Evolutionary conservation across 2,113 vertebrate species (phyloP), one percentile per base, ranked within the genome.

Genomic region (Pedionomus torquatus): DNA sequence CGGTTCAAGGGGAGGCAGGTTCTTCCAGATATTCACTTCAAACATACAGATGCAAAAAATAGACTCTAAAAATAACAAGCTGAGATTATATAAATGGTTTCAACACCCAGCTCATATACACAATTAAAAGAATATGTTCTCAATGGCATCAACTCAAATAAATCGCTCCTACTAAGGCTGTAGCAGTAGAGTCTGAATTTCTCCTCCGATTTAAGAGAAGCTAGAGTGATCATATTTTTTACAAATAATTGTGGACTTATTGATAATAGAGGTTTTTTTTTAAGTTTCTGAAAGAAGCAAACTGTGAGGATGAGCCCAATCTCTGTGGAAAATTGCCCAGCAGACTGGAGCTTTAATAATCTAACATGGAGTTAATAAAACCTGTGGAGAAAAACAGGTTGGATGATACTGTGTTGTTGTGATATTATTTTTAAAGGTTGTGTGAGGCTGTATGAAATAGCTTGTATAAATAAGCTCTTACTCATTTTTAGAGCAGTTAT

Each of bases 71-170:
- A 93, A 76, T 76, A 48, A 87, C 24, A 92, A 83, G 77, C 41
- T 48, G 64, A 83, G 30, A 88, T 84, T 87, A 65, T 68, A 93
- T 41, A 92, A 96, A 87, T 43, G 90, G 77, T 88, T 93, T 83
- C 37, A 92, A 90, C 31, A 52, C 16, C 24, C 61, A 64, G 18
- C 31, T 78, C 43, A 86, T 41, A 52, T 21, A 46, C 13, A 23
- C 54, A 93, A 70, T 79, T 83, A 86, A 91, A 94, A 90, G 51
- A 80, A n/a, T 77, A 93, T 54, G 60, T 83, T 93, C 85, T 89
- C 2, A 2, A 70, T 78, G 64, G 52, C 68, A 81, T 31, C 26
- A 92, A 52, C 92, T 92, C 46, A 68, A 66, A 83, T 86, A 92
- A 92, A 90, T 86, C 51, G 77, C 20, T 77, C 33, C 11, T 70